Evolutionary conservation across 2,797 vertebrate genomes (phyloP).

Genomic region (Melanotaenia nigrans): DNA sequence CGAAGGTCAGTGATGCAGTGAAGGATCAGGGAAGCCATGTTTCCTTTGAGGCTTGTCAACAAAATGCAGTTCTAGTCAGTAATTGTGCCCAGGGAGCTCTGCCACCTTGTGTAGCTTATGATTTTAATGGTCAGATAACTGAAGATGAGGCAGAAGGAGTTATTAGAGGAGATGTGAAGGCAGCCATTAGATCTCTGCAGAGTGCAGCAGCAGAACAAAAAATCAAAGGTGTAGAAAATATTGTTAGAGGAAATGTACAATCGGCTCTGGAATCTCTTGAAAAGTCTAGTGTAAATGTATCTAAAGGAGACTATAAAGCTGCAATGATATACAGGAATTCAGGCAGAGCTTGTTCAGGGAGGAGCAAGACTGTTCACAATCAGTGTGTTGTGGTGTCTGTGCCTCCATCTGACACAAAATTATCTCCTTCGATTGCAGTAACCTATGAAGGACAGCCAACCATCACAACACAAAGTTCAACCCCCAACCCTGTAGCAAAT

Average conservation of each 20-base stretch:
- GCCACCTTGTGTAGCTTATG: constrained; percentile 76
- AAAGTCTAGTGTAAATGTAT: constrained; percentile 88
- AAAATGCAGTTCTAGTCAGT: constrained; percentile 79
- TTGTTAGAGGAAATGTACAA: constrained; percentile 86
- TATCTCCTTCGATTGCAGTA: constrained; percentile 97
- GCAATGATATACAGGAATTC: constrained; percentile 92
- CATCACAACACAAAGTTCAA: constrained; percentile 73
- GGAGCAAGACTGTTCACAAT: constrained; percentile 84
- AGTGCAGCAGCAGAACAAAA: constrained; percentile 85
- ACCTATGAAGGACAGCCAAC: constrained; percentile 83
- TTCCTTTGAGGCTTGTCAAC: constrained; percentile 76
- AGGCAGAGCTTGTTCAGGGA: constrained; percentile 82
- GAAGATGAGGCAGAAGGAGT: constrained; percentile 84
- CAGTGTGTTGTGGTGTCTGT: constrained; percentile 83
- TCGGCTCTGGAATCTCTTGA: constrained; percentile 85
- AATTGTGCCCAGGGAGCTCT: constrained; percentile 81
- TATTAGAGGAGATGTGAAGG: constrained; percentile 89
- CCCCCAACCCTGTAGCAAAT: constrained; percentile 68
- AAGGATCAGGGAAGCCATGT: constrained; percentile 77
- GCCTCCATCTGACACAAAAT: constrained; percentile 87
- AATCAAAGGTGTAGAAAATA: constrained; percentile 87
- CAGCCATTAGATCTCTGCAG: constrained; percentile 88
- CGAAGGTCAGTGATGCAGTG: constrained; percentile 94
- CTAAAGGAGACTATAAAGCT: constrained; percentile 89
- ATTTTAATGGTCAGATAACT: constrained; percentile 82